Base-by-base conservation (phyloP, 1,140 invertebrate genomes). In the Pseudomyrmex cubaensis region DNA sequence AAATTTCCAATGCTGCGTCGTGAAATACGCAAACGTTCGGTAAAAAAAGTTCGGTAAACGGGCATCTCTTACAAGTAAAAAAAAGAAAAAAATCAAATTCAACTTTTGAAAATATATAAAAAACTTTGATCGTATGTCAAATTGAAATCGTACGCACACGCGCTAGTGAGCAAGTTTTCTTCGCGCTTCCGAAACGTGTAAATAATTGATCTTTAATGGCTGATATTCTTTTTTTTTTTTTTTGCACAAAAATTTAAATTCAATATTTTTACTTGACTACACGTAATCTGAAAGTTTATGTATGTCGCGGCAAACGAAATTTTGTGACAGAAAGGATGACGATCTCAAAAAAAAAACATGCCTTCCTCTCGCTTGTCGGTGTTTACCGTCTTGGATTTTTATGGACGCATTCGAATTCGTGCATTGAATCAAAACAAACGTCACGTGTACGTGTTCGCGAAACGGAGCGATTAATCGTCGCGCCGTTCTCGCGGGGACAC, bases 391-490 rank as follows among this genome's bases (percentile, higher is more conserved):
- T 35, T 70, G 75, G 70, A 84, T 84, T 25, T 54, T 63, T 78
- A 78, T 57, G 80, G 83, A 54, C 86, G 86, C 75, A 87, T 63
- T 87, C 77, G 52, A 62, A 35, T 25, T 54, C 22, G 74, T 69
- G 52, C 48, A 82, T 20, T n/a, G 35, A 35, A 35, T 22, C 64
- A 56, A 82, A 87, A 84, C 85, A 78, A 87, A 86, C 78, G 54
- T 69, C 50, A 13, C 73, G 78, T 67, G 17, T 46, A 56, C 62
- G 63, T 80, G 66, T 46, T 80, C 64, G 66, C 44, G 66, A 57
- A 70, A 44, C 48, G 59, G 12, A 54, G 54, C 48, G 25, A 64
- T 22, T 44, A 54, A 17, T 48, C 44, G 22, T 78, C 66, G 20
- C 7, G 35, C 35, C 35, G 35, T 35, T 35, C 35, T 72, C 17